A percentile compares a stretch with the other conserved stretches of the same genome.
Evolutionary conservation across 2,113 vertebrate species (phyloP).

Genomic region (Python bivittatus): DNA sequence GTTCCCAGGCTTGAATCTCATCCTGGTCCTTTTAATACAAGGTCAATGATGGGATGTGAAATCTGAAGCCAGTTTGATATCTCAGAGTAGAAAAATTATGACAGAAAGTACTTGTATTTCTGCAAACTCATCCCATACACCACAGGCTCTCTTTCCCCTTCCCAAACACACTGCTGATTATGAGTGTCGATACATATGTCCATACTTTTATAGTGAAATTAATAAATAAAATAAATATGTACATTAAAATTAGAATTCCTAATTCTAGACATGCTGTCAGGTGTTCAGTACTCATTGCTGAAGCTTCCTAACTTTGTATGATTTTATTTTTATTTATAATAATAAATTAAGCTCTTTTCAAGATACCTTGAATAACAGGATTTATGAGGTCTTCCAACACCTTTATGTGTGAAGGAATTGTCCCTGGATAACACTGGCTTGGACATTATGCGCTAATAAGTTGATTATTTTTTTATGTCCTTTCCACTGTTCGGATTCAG

Average conservation of each 20-base stretch:
- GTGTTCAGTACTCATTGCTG: not conserved
- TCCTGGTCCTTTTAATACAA: not conserved
- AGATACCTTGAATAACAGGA: not conserved
- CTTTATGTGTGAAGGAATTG: not conserved
- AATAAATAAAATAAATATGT: not conserved
- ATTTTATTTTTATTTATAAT: not conserved
- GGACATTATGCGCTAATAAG: not conserved
- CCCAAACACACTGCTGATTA: not conserved
- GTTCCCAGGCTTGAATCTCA: not conserved
- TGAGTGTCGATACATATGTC: not conserved
- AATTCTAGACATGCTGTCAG: not conserved
- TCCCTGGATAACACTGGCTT: not conserved
- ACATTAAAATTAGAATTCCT: not conserved
- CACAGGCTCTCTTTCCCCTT: not conserved
- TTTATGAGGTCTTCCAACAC: not conserved
- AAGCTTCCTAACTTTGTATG: not conserved
- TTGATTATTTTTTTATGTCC: not conserved
- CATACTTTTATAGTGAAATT: not conserved
- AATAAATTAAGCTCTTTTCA: not conserved
- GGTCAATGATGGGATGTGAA: not conserved
- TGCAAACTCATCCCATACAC: not conserved
- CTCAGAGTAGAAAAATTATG: not conserved
- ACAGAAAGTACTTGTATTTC: not conserved
- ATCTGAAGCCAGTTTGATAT: not conserved
- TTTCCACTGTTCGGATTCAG: not conserved